phyloP scores from a whole-genome alignment of 2,113 vertebrate genomes.

The Heliornis fulica region DNA sequence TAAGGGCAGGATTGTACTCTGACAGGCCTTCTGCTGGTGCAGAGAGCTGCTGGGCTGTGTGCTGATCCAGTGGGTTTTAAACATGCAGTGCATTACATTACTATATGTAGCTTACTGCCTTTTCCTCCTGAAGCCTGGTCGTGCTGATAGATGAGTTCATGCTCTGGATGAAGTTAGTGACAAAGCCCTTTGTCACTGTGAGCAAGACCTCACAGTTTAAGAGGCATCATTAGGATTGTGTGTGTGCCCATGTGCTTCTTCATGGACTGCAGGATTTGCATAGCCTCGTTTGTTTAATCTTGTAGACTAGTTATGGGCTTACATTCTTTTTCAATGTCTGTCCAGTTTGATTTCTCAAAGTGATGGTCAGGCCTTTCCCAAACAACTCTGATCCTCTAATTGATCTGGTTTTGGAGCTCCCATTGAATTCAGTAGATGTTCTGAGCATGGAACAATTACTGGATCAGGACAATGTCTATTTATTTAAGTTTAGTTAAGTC shows the following conservation, averaged over 20 bases:
- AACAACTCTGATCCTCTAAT: slow-evolving; percentile 45
- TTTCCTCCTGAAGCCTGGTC: background rate
- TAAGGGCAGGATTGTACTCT: background rate
- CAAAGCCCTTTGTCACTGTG: background rate
- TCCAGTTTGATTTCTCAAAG: slow-evolving; percentile 18
- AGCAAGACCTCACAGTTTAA: background rate
- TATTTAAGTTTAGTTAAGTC: slow-evolving; percentile 11
- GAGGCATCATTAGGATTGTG: background rate
- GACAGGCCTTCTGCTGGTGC: background rate
- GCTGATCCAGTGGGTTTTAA: background rate
- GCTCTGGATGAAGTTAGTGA: background rate
- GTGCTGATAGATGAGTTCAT: background rate
- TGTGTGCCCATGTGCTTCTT: background rate
- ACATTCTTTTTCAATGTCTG: background rate
- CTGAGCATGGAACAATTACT: background rate
- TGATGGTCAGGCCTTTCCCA: slow-evolving; percentile 35
- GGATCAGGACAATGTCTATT: slow-evolving; percentile 36
- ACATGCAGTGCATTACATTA: background rate
- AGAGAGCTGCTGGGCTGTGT: background rate
- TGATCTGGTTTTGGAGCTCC: slow-evolving; percentile 42
- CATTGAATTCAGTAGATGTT: slow-evolving; percentile 8
- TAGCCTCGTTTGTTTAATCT: background rate
- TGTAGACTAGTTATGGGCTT: background rate
- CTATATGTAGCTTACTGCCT: background rate
- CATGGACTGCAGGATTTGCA: background rate